Conservation (phyloP, 1,140 invertebrate species). For the Drosophila elegans region DNA sequence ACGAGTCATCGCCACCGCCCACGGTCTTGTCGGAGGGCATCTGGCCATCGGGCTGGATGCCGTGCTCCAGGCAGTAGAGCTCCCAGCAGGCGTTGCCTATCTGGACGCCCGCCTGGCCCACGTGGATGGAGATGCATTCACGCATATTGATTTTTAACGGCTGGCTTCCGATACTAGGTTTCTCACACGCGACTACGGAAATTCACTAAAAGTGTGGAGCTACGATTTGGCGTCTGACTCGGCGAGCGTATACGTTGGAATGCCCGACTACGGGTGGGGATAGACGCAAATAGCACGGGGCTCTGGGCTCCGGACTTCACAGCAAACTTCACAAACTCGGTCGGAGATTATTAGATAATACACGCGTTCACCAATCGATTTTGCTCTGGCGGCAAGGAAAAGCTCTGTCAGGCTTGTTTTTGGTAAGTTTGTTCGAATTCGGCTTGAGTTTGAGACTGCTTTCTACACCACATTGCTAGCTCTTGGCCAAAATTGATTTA, state of each 20-base stretch:
- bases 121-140: slow-evolving; percentile 9
- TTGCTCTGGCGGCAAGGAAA: slow-evolving; percentile 1
- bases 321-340: not conserved
- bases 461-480: slow-evolving; percentile 9
- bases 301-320: slow-evolving; percentile 1
- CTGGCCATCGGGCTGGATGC: slow-evolving; percentile 14
- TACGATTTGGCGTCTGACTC: slow-evolving; percentile 6
- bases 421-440: slow-evolving; percentile 1
- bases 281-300: not conserved
- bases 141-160: slow-evolving; percentile 6
- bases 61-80: slow-evolving; percentile 9
- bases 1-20: slow-evolving; percentile 5
- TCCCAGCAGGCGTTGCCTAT: slow-evolving; percentile 8
- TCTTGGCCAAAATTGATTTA: not conserved
- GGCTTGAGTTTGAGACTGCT: not conserved
- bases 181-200: slow-evolving; percentile 8
- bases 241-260: slow-evolving; percentile 9
- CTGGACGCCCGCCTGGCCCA: slow-evolving; percentile 7
- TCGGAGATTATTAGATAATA: slow-evolving; percentile 4
- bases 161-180: not conserved
- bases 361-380: slow-evolving; percentile 9
- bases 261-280: slow-evolving; percentile 1
- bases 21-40: slow-evolving; percentile 7
- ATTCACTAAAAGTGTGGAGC: slow-evolving; percentile 3
- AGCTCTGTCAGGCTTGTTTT: slow-evolving; percentile 1